phyloP scores from a whole-genome alignment of 1,140 invertebrate genomes.

The Rhagoletis zephyria region DNA sequence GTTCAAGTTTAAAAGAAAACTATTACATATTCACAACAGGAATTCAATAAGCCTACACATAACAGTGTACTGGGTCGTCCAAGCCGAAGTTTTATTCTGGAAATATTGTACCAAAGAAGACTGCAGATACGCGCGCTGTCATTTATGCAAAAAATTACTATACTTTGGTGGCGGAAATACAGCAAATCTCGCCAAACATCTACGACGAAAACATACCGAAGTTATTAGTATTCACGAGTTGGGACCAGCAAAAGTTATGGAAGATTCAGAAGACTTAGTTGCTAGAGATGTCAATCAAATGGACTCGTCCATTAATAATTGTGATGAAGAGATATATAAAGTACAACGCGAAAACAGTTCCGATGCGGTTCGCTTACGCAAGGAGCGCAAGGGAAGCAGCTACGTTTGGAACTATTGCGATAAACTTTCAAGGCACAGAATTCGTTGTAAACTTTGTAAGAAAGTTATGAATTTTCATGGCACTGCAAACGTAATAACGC shows the following conservation, averaged over 20 bases:
- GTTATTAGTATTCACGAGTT: conserved; percentile 22
- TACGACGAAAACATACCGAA: conserved; percentile 61
- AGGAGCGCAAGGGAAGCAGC: conserved; percentile 61
- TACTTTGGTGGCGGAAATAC: conserved; percentile 65
- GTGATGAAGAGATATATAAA: neutral
- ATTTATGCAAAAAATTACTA: conserved; percentile 62
- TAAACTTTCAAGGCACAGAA: conserved; percentile 60
- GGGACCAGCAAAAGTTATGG: too few species aligned
- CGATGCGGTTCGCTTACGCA: neutral
- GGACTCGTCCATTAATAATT: conserved; percentile 46
- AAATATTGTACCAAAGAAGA: conserved; percentile 63
- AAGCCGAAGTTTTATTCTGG: conserved; percentile 64
- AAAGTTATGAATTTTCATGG: conserved; percentile 64
- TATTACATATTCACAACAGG: neutral
- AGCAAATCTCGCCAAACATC: conserved; percentile 63
- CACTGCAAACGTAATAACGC: conserved; percentile 66
- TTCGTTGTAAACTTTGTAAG: conserved; percentile 62
- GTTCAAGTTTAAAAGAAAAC: conserved; percentile 17
- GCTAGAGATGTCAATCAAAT: conserved; percentile 21
- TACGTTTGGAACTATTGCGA: conserved; percentile 65
- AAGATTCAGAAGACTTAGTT: neutral
- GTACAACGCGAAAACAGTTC: neutral
- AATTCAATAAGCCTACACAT: neutral
- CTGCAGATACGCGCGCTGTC: conserved; percentile 62
- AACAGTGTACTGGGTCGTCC: conserved; percentile 58